Conservation (phyloP, 1,140 invertebrate species). For the Ditylenchus dipsaci region DNA sequence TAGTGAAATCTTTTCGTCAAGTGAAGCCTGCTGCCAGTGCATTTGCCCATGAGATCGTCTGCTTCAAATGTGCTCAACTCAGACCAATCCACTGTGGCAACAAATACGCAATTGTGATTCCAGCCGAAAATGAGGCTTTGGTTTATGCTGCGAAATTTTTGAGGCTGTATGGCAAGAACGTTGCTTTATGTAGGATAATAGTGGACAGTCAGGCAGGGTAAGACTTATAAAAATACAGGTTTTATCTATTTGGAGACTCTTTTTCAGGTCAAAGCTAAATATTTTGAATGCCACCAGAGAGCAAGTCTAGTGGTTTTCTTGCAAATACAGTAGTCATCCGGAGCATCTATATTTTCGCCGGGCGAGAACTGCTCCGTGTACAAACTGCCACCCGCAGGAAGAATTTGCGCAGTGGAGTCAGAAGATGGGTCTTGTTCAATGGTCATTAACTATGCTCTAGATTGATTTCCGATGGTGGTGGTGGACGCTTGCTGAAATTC, state of each 20-base stretch:
- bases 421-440: constrained; percentile 68
- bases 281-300: background rate
- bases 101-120: constrained; percentile 18
- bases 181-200: constrained; percentile 49
- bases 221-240: background rate
- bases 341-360: constrained; percentile 84
- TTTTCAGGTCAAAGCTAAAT: background rate
- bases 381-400: constrained; percentile 78
- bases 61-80: constrained; percentile 12
- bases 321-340: constrained; percentile 63
- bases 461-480: constrained; percentile 12
- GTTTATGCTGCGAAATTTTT: constrained; percentile 44
- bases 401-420: constrained; percentile 72
- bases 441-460: background rate
- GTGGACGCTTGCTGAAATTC: background rate
- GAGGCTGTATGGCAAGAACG: constrained; percentile 24
- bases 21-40: constrained; percentile 34
- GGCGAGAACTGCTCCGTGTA: constrained; percentile 77
- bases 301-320: background rate
- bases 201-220: constrained; percentile 40
- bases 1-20: constrained; percentile 24
- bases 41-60: constrained; percentile 28
- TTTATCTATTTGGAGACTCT: background rate
- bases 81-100: constrained; percentile 3
- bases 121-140: constrained; percentile 11